Percentiles rank a stretch among this genome's conserved stretches.
phyloP scores from a whole-genome alignment of 1,140 invertebrate species.

The Lasioglossum albipes region DNA sequence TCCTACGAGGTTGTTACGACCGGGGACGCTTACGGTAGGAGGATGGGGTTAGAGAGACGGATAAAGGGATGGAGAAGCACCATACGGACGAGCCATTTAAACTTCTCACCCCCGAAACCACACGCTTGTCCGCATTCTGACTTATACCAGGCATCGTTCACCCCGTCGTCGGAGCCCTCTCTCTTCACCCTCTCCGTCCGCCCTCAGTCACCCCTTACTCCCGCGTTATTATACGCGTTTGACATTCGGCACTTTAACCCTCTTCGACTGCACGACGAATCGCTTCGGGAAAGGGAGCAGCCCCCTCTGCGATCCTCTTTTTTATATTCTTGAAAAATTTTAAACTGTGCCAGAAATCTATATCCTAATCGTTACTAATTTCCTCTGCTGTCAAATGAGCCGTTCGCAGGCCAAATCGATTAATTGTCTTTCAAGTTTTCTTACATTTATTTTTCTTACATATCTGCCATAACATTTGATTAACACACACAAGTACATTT shows the following conservation, averaged over 20 bases:
- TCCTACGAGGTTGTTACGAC: slow-evolving; percentile 15
- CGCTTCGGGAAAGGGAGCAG: slow-evolving; percentile 15
- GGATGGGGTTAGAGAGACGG: slow-evolving; percentile 48
- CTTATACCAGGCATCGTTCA: slow-evolving; percentile 80
- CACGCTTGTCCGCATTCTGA: slow-evolving; percentile 80
- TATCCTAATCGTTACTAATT: too few species aligned
- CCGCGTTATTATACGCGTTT: slow-evolving; percentile 64
- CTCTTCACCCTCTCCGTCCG: slow-evolving; percentile 4
- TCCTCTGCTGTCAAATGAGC: too few species aligned
- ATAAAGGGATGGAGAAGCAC: slow-evolving; percentile 73
- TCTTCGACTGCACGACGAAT: slow-evolving; percentile 47
- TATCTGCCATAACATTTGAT: too few species aligned
- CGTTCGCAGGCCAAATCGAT: too few species aligned
- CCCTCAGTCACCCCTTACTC: slow-evolving; percentile 46
- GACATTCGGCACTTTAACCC: slow-evolving; percentile 61
- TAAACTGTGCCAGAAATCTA: too few species aligned
- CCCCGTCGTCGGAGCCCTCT: slow-evolving; percentile 68
- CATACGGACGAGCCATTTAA: slow-evolving; percentile 81
- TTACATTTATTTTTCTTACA: too few species aligned
- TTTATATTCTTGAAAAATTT: background rate
- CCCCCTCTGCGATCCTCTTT: background rate
- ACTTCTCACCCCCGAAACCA: slow-evolving; percentile 78
- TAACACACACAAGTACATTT: too few species aligned
- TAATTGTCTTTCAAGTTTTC: too few species aligned
- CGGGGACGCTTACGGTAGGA: slow-evolving; percentile 8